These are phyloP conservation scores for Athetis lepigone DNA, from an alignment of 2,888 invertebrate species.

Conservation along the genomic window DNA sequence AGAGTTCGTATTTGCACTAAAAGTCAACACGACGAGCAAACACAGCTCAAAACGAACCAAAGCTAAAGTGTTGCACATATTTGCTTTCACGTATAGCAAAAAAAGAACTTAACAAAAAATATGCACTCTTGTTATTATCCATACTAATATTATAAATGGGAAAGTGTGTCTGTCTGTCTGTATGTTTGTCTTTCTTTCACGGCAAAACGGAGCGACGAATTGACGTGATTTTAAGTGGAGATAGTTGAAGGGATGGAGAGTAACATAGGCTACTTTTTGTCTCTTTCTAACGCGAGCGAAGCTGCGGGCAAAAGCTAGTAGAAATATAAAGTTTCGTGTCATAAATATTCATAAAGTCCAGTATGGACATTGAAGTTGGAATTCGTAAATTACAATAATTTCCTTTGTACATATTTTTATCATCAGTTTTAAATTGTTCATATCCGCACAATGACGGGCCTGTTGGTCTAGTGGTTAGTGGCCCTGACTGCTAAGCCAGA, in stretches of 20 bases:
- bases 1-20: constrained; percentile 52
- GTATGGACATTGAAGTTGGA: not conserved
- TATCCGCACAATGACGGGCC: not conserved
- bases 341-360: not conserved
- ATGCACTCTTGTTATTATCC: constrained; percentile 16
- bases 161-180: too few species aligned
- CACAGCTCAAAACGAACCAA: constrained; percentile 60
- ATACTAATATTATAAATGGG: too few species aligned
- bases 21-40: constrained; percentile 60
- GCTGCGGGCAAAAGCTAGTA: too few species aligned
- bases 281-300: too few species aligned
- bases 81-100: constrained; percentile 63
- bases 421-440: not conserved
- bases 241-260: too few species aligned
- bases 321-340: not conserved
- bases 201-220: too few species aligned
- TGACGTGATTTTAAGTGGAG: too few species aligned
- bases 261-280: too few species aligned
- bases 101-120: constrained; percentile 45
- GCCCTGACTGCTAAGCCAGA: too few species aligned
- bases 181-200: too few species aligned
- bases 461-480: too few species aligned
- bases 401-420: not conserved
- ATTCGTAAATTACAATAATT: constrained; percentile 1
- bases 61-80: constrained; percentile 72